Evolutionary conservation across 2,888 invertebrate genomes (phyloP), one percentile per base, ranked within the genome.

Genomic region (Hemithea aestivaria): DNA sequence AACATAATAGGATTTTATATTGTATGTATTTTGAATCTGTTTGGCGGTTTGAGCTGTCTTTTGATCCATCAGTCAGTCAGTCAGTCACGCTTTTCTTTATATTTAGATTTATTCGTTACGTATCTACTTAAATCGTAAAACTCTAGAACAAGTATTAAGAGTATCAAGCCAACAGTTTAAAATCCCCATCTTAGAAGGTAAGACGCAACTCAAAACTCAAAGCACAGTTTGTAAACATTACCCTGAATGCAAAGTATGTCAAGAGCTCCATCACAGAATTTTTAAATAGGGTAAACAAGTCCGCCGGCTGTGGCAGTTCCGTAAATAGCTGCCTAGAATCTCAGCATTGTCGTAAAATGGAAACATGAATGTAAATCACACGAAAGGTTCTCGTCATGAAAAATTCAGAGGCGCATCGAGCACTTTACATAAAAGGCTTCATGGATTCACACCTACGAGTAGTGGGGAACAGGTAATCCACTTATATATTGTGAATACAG

Each of bases 281-380:
- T 48, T 36, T 40, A 45, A 53, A 39, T 46, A 50, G 5, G 46
- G 48, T 50, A 53, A 53, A 53, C 53, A 50, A 27, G 31, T 43
- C 41, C 32, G 32, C 20, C 24, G 23, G 5, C 35, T 36, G 30
- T 35, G 44, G 39, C 27, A 26, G 41, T 42, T 37, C 44, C 28
- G 28, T 38, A 50, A 46, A 46, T 44, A 48, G 42, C 32, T 42
- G 44, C 20, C 38, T n/a, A 27, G 42, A 48, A 50, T 48, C 48
- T 46, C 42, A 5, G 34, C 12, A 39, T 40, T 44, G 48, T 45
- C 48, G 40, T 44, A 44, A 50, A 50, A 30, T 42, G 33, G 29
- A 37, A 37, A 22, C 41, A 37, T 33, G 32, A 48, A 53, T 53
- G 48, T 46, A 48, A 53, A 53, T 46, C 38, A 23, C 29, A 27